Evolutionary conservation across 2,113 vertebrate species (phyloP).

Genomic region (Furnarius figulus): DNA sequence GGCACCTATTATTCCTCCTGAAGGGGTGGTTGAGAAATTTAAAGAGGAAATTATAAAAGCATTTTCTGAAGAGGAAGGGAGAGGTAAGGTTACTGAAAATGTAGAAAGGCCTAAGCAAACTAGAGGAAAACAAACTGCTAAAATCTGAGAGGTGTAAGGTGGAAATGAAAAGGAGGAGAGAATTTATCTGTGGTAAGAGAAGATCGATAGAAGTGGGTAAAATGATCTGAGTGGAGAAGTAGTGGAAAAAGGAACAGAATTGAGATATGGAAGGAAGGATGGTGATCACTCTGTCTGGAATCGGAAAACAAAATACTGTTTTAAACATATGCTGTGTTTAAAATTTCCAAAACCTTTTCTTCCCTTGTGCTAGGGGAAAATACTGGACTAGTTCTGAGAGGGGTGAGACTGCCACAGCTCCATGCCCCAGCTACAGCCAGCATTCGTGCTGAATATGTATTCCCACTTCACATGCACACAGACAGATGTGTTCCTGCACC

Average conservation of each 20-base stretch:
- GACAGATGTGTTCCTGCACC: fast-evolving
- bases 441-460: neutral
- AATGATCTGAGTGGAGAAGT: neutral
- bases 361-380: neutral
- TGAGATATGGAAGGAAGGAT: neutral
- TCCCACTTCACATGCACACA: fast-evolving
- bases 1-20: neutral
- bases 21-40: neutral
- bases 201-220: neutral
- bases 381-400: fast-evolving
- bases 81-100: neutral
- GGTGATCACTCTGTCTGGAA: neutral
- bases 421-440: fast-evolving
- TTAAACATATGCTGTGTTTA: neutral
- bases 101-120: neutral
- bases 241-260: neutral
- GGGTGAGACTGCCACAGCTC: neutral
- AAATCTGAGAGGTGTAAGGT: neutral
- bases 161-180: neutral
- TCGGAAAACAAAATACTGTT: neutral
- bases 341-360: neutral
- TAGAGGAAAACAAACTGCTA: neutral
- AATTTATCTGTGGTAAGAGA: neutral
- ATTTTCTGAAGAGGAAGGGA: neutral
- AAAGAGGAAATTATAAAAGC: neutral